These are phyloP conservation scores for Aurelia aurita complex sp. Pacific DNA, from an alignment of 30 jellyfish, hydroid and myxozoan genomes.

Conservation along the genomic window DNA sequence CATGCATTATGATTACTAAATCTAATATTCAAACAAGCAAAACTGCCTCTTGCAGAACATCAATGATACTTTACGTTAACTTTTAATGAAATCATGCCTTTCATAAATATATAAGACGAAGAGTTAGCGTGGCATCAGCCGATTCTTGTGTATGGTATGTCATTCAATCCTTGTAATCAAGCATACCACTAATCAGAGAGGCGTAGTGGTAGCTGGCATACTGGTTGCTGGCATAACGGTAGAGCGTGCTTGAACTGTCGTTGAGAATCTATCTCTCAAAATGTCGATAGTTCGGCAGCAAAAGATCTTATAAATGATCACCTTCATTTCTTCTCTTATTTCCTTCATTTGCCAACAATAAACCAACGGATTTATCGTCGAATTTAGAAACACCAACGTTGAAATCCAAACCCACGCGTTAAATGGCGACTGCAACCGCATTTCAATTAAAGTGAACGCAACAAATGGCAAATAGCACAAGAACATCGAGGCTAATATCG, in stretches of 20 bases:
- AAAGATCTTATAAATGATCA: conserved; percentile 2
- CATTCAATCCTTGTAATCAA: too few relatives aligned
- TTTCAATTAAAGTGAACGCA: conserved; percentile 20
- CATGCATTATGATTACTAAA: too few relatives aligned
- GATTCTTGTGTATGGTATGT: too few relatives aligned
- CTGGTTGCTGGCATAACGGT: too few relatives aligned
- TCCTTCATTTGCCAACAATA: conserved; percentile 40
- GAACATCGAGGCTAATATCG: conserved; percentile 42
- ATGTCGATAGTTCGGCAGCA: conserved; percentile 38
- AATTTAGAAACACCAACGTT: conserved; percentile 34
- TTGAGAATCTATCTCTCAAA: conserved; percentile 5
- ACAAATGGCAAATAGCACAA: conserved; percentile 48
- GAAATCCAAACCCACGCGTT: conserved; percentile 62
- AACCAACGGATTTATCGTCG: conserved; percentile 31
- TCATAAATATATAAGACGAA: too few relatives aligned
- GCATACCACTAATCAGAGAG: too few relatives aligned
- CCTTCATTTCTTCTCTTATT: conserved; percentile 24
- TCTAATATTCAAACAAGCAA: too few relatives aligned
- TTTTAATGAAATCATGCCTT: too few relatives aligned
- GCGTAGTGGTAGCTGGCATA: too few relatives aligned
- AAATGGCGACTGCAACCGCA: conserved; percentile 16
- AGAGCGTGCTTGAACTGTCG: background rate
- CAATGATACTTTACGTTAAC: too few relatives aligned
- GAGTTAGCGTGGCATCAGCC: too few relatives aligned
- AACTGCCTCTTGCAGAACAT: too few relatives aligned